These are phyloP conservation scores for Spea bombifrons DNA, from an alignment of 2,113 vertebrate species.

Conservation along the genomic window DNA sequence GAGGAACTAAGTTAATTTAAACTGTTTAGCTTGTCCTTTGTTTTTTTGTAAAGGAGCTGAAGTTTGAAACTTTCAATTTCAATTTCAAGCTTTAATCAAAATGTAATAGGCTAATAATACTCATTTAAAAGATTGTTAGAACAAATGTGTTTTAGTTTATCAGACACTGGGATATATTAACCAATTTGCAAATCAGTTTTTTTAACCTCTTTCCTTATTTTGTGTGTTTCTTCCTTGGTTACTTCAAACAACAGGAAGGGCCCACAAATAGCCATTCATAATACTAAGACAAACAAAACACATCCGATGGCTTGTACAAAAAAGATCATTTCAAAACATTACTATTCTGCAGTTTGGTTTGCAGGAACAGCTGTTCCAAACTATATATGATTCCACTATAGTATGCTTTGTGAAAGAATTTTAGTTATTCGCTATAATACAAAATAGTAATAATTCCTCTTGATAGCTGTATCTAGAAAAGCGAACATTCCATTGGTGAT, in stretches of 20 bases:
- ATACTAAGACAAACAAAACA: slow-evolving; percentile 16
- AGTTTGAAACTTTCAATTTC: no score
- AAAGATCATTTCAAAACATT: background rate
- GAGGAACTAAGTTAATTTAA: no score
- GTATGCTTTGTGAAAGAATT: background rate
- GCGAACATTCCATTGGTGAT: background rate
- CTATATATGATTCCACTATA: background rate
- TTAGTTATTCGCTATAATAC: background rate
- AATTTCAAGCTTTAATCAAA: no score
- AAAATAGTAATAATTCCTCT: background rate
- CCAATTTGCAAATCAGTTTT: no score
- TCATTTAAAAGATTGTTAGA: no score
- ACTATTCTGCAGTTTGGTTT: background rate
- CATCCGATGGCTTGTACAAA: background rate
- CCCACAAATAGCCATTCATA: slow-evolving; percentile 11
- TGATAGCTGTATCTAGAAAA: background rate
- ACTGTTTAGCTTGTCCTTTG: no score
- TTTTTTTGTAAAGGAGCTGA: no score
- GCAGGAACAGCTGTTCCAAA: background rate
- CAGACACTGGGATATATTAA: no score
- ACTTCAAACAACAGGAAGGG: slow-evolving; percentile 21
- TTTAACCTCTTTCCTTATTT: no score
- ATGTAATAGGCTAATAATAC: no score
- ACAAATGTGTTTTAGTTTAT: no score
- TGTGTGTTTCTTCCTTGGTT: no score